Evolutionary conservation across 2,888 invertebrate species (phyloP).

Genomic region (Aphodius sticticus): DNA sequence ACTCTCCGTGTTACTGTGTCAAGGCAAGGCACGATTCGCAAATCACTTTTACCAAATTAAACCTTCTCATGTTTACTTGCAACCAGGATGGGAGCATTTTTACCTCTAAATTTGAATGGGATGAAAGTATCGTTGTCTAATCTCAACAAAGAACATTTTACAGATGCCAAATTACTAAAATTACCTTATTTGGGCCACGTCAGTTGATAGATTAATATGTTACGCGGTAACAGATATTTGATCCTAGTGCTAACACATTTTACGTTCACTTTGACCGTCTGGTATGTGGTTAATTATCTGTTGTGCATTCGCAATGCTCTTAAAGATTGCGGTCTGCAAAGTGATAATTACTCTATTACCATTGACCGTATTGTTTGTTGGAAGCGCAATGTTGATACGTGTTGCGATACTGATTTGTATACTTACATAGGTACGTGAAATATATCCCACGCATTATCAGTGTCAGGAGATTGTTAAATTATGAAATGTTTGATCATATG

Average conservation of each 20-base stretch:
- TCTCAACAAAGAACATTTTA: not conserved
- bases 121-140: not conserved
- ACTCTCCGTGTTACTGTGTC: not conserved
- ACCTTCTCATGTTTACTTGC: not conserved
- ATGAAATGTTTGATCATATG: not conserved
- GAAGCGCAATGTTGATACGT: not conserved
- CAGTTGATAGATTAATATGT: not conserved
- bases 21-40: not conserved
- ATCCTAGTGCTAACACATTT: not conserved
- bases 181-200: not conserved
- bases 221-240: not conserved
- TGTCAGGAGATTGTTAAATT: not conserved
- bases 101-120: not conserved
- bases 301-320: not conserved
- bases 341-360: not conserved
- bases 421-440: not conserved
- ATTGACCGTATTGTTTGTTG: not conserved
- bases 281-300: not conserved
- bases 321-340: not conserved
- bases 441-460: not conserved
- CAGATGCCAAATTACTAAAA: not conserved
- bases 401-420: not conserved
- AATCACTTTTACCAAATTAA: conserved; percentile 4
- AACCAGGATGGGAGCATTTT: not conserved
- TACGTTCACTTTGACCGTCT: not conserved